Base-by-base conservation (phyloP, 2,113 vertebrate species). In the Mustela lutreola region DNA sequence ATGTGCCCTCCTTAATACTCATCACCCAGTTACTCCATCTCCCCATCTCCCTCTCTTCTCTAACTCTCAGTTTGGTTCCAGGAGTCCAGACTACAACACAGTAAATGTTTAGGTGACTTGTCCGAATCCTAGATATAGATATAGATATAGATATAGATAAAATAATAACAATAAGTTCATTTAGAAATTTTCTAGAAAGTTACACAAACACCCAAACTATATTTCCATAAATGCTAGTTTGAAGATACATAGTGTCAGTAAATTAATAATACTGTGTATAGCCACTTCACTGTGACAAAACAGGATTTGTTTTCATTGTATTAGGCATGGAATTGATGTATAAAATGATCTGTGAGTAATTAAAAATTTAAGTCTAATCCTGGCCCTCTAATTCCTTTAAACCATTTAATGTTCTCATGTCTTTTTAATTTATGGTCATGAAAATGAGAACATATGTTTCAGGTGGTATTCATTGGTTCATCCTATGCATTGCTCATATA, bases 371-470 rank as follows among this genome's bases (percentile, higher is more conserved):
- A n/a, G 75, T 65, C 10, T 70, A 81, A 53, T 36, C 8, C 11
- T 83, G 33, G 0, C 1, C 14, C 11, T 83, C 26, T 58, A 83
- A 45, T 33, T 11, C 12, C 3, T 76, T 81, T 48, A 93, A 39
- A 45, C 67, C 5, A 3, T 76, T 73, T 85, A 60, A 31, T 28
- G 1, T 65, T 65, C 18, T 96, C n/a, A 42, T 10, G 36, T 14
- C 1, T 36, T 97, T 96, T 75, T 26, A 81, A 73, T 14, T 90
- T 22, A 33, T 36, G 2, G 9, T 76, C 28, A 89, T 39, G 5
- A 86, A 75, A 96, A 78, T 71, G 16, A 76, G 28, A 83, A 45
- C 82, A 12, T 70, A 62, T 86, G 62, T 88, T 96, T 91, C 11
- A 78, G 7, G n/a, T 81, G 11, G 8, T 14, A 82, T 75, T 33